A percentile compares a stretch with the other conserved stretches of the same genome.
Conservation (phyloP, 2,113 vertebrate species). For the Neotoma lepida region DNA sequence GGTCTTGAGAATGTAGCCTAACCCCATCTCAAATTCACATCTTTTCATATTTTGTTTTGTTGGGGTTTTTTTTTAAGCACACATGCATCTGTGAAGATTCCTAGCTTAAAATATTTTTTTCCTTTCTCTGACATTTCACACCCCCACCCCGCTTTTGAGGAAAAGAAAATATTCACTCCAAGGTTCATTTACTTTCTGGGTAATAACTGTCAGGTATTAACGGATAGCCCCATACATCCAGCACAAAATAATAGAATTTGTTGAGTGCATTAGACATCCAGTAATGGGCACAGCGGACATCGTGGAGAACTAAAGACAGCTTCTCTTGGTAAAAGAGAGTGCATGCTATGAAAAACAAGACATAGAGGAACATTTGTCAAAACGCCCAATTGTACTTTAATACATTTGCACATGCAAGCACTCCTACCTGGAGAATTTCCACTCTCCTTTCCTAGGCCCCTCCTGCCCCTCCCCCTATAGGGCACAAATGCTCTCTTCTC, state of each 20-base stretch:
- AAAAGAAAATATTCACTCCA: conserved; percentile 82
- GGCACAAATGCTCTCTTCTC: neutral
- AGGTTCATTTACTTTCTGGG: conserved; percentile 82
- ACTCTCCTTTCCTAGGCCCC: neutral
- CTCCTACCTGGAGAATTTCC: conserved; percentile 15
- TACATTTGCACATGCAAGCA: neutral
- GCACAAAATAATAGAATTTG: conserved; percentile 80
- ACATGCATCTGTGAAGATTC: conserved; percentile 78
- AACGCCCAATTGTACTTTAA: conserved; percentile 53
- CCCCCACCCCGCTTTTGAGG: conserved; percentile 74
- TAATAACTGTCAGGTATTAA: conserved; percentile 84
- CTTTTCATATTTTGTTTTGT: conserved; percentile 66
- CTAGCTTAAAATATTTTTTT: conserved; percentile 70
- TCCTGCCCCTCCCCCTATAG: neutral
- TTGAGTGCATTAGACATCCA: conserved; percentile 75
- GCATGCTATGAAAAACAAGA: conserved; percentile 68
- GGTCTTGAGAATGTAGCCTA: conserved; percentile 68
- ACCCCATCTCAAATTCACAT: conserved; percentile 78
- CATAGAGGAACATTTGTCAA: conserved; percentile 64
- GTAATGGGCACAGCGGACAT: conserved; percentile 69
- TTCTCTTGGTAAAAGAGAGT: conserved; percentile 55
- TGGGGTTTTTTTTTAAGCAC: conserved; percentile 52
- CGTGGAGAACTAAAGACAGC: conserved; percentile 57
- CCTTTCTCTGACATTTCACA: conserved; percentile 75
- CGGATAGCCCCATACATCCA: conserved; percentile 78